Evolutionary conservation across 2,797 vertebrate genomes (phyloP), one percentile per base, ranked within the genome.

Genomic region (Phrynocephalus forsythii): DNA sequence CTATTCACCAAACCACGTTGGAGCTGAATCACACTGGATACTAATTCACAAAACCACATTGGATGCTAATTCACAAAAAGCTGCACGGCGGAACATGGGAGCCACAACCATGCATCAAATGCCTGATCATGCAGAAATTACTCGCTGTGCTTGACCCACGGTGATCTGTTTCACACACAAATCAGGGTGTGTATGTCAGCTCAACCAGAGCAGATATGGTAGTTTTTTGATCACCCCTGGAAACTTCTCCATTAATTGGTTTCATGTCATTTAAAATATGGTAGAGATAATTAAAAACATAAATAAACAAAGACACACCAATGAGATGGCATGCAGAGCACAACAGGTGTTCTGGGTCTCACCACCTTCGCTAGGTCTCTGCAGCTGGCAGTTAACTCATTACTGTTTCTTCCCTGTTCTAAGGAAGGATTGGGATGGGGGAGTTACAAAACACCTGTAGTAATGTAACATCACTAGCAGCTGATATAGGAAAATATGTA

Each of bases 341-440:
- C 56, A 22, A 44, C 24, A 71, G 3, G 2, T 20, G 11, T 86
- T 28, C 20, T 52, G 44, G 1, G 18, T 60, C 13, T 7, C 60
- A 30, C 3, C 38, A 26, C 16, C 16, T 75, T 86, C 75, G 56
- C 33, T 33, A 63, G 52, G 18, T 28, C n/a, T 63, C 20, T 56
- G 72, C 83, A 28, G 8, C 20, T 28, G 24, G 28, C 71, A 90
- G 90, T 84, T 89, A 86, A 93, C 90, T 92, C 91, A 87, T 85
- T 93, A 92, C 89, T 91, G 92, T 92, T 94, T 91, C 87, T 92
- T 92, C 93, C 94, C 90, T 91, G 93, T 89, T 91, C 91, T 94
- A 92, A 94, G 88, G 90, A 94, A 95, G 93, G 90, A 79, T 88
- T 78, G 89, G 0, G 50, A 8, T 83, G 24, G 88, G 44, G 90